Conservation (phyloP, 2,888 invertebrate genomes). For the Frankliniella fusca region DNA sequence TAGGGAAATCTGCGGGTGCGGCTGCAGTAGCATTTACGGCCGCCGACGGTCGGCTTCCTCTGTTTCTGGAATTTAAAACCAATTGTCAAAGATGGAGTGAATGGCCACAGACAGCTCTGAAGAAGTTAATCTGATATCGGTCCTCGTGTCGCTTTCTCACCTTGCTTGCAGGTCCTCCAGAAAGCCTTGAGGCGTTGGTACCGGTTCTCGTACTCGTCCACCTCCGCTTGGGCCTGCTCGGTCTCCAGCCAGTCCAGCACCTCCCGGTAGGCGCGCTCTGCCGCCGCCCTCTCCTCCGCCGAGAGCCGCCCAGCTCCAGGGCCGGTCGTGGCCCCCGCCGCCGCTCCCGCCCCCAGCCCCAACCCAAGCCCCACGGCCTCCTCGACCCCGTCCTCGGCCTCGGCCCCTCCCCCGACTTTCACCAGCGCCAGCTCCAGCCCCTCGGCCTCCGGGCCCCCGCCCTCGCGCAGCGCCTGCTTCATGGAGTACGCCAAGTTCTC, state of each 20-base stretch:
- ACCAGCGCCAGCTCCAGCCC: background rate
- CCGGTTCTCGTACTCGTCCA: conserved; percentile 5
- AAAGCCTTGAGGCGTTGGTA: background rate
- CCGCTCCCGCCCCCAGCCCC: background rate
- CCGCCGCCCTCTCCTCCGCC: conserved; percentile 22
- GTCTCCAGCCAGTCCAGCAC: background rate
- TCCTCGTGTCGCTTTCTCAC: background rate
- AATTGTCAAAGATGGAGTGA: background rate
- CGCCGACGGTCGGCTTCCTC: background rate
- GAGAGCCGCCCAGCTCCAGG: conserved; percentile 10
- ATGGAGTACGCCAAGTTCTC: conserved; percentile 12
- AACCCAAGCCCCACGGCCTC: background rate
- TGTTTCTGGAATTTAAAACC: background rate
- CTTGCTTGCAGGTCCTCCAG: background rate
- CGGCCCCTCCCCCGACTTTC: conserved; percentile 1
- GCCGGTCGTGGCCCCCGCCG: background rate
- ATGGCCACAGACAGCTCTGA: background rate
- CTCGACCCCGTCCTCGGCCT: background rate
- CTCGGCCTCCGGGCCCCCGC: background rate
- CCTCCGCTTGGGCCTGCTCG: background rate
- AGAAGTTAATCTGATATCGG: background rate
- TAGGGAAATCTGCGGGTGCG: background rate
- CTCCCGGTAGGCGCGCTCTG: background rate
- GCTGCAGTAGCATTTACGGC: background rate
- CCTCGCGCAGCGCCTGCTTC: conserved; percentile 17